phyloP scores from a whole-genome alignment of 2,797 vertebrate species.

The Sphenopsis melanotis region DNA sequence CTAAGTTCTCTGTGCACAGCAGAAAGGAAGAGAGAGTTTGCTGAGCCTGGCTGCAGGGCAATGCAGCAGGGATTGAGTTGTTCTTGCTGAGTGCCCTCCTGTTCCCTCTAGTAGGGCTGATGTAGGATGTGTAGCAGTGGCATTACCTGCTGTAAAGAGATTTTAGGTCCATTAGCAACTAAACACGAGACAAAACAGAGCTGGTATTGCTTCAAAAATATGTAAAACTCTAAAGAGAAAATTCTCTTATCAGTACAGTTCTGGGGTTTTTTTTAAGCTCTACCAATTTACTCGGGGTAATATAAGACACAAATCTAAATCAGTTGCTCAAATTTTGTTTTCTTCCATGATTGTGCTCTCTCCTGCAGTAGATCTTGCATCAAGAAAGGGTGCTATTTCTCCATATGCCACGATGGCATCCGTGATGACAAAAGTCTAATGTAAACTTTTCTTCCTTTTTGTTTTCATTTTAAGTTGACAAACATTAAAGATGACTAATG shows the following conservation, averaged over 20 bases:
- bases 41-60: neutral
- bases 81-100: neutral
- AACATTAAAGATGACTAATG: neutral
- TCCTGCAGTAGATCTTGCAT: neutral
- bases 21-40: neutral
- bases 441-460: neutral
- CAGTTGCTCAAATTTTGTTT: neutral
- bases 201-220: neutral
- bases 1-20: neutral
- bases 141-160: neutral
- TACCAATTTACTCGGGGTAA: neutral
- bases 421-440: neutral
- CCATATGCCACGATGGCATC: neutral
- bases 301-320: neutral
- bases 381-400: neutral
- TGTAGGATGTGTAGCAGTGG: neutral
- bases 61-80: neutral
- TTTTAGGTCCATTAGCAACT: neutral
- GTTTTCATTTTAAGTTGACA: neutral
- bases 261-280: neutral
- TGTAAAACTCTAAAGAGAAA: neutral
- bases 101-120: neutral
- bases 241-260: neutral
- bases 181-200: neutral
- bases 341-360: neutral